Evolutionary conservation across 2,888 invertebrate genomes (phyloP).

Genomic region (Apamea crenata): DNA sequence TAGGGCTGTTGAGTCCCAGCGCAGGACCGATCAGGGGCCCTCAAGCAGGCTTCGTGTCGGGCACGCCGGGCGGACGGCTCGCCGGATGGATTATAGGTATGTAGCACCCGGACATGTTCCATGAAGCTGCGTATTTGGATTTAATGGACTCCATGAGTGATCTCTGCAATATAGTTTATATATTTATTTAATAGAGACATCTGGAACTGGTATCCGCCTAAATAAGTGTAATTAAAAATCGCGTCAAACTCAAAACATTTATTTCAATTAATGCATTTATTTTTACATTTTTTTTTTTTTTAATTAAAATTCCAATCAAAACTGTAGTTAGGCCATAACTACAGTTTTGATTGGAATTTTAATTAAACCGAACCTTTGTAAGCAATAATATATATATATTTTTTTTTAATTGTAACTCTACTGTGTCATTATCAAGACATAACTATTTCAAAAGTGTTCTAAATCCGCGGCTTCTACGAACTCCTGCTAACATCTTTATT

Average conservation of each 20-base stretch:
- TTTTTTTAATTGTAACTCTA: too few species aligned
- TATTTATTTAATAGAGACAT: background rate
- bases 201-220: background rate
- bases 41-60: constrained; percentile 87
- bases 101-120: constrained; percentile 42
- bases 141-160: background rate
- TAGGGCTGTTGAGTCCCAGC: constrained; percentile 88
- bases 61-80: constrained; percentile 88
- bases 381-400: too few species aligned
- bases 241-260: too few species aligned
- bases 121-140: constrained; percentile 16
- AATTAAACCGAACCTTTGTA: too few species aligned
- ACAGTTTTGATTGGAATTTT: too few species aligned
- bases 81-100: constrained; percentile 92
- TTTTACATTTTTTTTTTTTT: too few species aligned
- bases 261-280: too few species aligned
- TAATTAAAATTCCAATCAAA: background rate
- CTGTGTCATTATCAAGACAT: too few species aligned
- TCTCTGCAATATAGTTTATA: background rate
- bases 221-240: background rate
- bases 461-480: constrained; percentile 6
- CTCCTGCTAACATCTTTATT: background rate
- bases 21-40: constrained; percentile 83
- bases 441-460: background rate
- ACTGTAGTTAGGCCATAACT: too few species aligned